A percentile compares a stretch with the other conserved stretches of the same genome.
phyloP scores from a whole-genome alignment of 2,797 vertebrate genomes.

The Notoglanidium macrostoma region DNA sequence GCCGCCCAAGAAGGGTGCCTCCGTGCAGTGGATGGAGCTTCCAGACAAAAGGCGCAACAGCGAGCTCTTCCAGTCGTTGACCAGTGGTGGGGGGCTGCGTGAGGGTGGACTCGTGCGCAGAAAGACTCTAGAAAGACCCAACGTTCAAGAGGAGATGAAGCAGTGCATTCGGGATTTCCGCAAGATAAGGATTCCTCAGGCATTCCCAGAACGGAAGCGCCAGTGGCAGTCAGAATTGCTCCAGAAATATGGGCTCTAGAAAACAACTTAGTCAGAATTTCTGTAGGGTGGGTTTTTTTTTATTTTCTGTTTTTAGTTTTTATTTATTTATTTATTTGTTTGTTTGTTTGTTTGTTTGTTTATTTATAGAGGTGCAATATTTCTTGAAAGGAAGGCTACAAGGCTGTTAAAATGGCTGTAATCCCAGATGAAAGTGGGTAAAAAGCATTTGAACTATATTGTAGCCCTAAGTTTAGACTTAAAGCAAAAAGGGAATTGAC shows the following conservation, averaged over 20 bases:
- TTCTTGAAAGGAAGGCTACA: background rate
- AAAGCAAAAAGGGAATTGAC: background rate
- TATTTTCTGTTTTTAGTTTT: background rate
- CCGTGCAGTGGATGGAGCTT: slow-evolving; percentile 82
- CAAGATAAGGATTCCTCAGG: slow-evolving; percentile 86
- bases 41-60: slow-evolving; percentile 88
- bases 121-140: slow-evolving; percentile 84
- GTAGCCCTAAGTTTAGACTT: background rate
- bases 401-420: background rate
- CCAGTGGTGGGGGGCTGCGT: slow-evolving; percentile 66
- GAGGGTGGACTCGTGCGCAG: slow-evolving; percentile 84
- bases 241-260: slow-evolving; percentile 85
- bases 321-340: background rate
- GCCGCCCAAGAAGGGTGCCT: slow-evolving; percentile 80
- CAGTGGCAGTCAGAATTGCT: slow-evolving; percentile 88
- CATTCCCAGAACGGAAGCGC: slow-evolving; percentile 85
- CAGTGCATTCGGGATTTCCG: slow-evolving; percentile 88
- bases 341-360: background rate
- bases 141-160: slow-evolving; percentile 86
- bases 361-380: slow-evolving; percentile 5
- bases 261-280: slow-evolving; percentile 1
- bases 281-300: background rate
- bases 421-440: background rate
- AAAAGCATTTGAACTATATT: background rate
- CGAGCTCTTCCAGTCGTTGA: slow-evolving; percentile 88